Base-by-base conservation (phyloP, 2,888 invertebrate genomes). In the Pollenia amentaria region DNA sequence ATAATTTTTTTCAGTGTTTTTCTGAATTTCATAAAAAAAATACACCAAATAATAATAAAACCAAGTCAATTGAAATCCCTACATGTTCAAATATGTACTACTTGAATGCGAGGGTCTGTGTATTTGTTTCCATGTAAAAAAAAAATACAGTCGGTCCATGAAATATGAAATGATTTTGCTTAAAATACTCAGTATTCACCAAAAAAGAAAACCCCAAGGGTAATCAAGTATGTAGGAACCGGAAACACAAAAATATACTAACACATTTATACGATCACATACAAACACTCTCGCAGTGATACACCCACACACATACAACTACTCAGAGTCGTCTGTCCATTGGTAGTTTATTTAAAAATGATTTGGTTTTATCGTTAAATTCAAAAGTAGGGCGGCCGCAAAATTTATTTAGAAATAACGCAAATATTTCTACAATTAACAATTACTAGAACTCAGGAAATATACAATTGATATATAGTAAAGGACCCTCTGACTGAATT, bases 61-160 rank as follows among this genome's bases (percentile, higher is more conserved):
- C 29, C 77, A 72, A 79, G 69, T 80, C 76, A 70, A 80, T 64
- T 76, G 67, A 77, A 76, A 72, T 67, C 1, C 65, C 44, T 60
- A 18, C 55, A 83, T 70, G 64, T 76, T 64, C 40, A 65, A 70
- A 60, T 40, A 76, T 85, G 57, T 51, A 69, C 29, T 73, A 69
- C 38, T 38, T 2, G 14, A 10, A 14, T 18, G 14, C 38, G 18
- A n/a, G 38, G 18, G 18, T 18, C 38, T 12, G 55, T n/a, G 46
- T 38, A 67, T 29, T 42, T 64, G 42, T 65, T 64, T 53, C 44
- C 12, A 14, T 44, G 38, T 69, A 9, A 14, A 78, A 21, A 78
- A 29, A 29, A 29, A 78, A 57, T 9, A 44, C n/a, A n/a, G n/a
- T 2, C 78, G 16, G 38, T 40, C 12, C 48, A 81, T 72, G 82